Conservation (phyloP, 2,888 invertebrate species). For the Polydesmus complanatus region DNA sequence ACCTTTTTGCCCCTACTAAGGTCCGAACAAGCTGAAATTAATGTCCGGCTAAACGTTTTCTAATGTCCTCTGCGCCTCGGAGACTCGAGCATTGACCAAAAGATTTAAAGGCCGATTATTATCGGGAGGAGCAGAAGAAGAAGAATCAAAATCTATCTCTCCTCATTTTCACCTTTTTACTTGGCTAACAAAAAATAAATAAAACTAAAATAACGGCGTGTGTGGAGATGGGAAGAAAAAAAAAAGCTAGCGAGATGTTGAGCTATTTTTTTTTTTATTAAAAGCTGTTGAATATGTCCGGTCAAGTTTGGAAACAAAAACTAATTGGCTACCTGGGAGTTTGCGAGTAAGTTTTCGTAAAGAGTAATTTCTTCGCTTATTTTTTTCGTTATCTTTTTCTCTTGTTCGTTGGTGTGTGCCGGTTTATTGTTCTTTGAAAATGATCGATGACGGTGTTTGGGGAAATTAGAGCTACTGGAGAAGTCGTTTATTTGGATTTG, state of each 20-base stretch:
- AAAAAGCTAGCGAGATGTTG: neutral
- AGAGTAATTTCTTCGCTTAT: neutral
- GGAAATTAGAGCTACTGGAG: neutral
- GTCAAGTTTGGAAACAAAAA: neutral
- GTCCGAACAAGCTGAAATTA: neutral
- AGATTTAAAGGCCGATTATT: neutral
- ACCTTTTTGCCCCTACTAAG: neutral
- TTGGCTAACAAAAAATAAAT: no score
- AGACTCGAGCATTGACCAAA: neutral
- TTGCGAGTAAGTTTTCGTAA: neutral
- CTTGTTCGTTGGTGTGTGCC: neutral
- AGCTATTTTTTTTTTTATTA: neutral
- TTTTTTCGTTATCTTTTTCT: neutral
- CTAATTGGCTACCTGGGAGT: constrained; percentile 11
- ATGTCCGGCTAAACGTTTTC: constrained; percentile 12
- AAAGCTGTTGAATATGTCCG: neutral
- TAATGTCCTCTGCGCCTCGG: constrained; percentile 7
- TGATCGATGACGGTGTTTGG: neutral
- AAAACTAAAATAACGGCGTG: no score
- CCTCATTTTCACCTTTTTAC: no score
- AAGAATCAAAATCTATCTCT: neutral
- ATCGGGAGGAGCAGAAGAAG: neutral
- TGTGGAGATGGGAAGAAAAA: neutral
- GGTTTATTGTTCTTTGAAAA: neutral
- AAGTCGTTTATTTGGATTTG: no score